Evolutionary conservation across 2,113 vertebrate genomes (phyloP).

Genomic region (Halcyon malimbica): DNA sequence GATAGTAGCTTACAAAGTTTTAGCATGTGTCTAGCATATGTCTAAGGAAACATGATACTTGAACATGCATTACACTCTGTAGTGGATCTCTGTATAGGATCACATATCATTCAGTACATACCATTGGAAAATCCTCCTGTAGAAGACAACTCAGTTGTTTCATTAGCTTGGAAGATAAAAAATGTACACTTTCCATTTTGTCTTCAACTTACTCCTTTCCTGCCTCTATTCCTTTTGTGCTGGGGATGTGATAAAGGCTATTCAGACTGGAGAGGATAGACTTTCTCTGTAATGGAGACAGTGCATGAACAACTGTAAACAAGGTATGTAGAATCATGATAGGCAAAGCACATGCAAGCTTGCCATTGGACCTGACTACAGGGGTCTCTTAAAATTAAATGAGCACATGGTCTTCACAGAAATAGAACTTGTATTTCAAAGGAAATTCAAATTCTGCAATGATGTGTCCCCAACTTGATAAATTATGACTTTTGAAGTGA

Average conservation of each 20-base stretch:
- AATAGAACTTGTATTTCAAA: background rate
- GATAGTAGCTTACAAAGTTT: background rate
- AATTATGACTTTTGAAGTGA: background rate
- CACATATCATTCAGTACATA: background rate
- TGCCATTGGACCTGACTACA: background rate
- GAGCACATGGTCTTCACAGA: background rate
- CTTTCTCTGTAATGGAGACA: background rate
- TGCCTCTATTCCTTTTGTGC: background rate
- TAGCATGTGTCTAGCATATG: accelerated
- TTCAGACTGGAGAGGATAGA: background rate
- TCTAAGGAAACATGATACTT: background rate
- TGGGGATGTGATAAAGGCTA: background rate
- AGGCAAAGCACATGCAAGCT: background rate
- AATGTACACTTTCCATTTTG: background rate
- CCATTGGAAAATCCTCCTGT: background rate
- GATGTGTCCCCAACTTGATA: background rate
- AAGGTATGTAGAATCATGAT: background rate
- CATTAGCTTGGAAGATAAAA: background rate
- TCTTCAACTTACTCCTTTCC: background rate
- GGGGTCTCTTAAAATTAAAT: background rate
- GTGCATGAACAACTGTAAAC: background rate
- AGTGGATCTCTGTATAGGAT: background rate
- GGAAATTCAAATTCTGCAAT: background rate
- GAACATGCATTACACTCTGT: background rate
- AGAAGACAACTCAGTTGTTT: background rate